Conservation (phyloP, 64 coral and sea anemone genomes). For the Acropora tenuis region DNA sequence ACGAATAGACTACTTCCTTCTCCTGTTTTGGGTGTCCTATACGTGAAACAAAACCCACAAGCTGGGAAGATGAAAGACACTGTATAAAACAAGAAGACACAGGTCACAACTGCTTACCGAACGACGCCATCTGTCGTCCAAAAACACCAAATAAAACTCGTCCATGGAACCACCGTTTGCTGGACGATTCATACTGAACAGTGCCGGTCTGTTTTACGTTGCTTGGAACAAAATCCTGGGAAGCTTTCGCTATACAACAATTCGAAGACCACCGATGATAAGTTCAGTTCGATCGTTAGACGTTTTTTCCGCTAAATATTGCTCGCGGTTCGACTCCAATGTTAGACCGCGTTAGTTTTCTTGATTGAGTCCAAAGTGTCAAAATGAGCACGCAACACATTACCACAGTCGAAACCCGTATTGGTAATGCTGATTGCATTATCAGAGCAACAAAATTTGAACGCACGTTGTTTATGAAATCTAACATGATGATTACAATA, state of each 20-base stretch:
- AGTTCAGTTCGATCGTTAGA: neutral
- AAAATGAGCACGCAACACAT: neutral
- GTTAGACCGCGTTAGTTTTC: constrained; percentile 12
- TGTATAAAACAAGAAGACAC: neutral
- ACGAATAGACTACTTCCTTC: neutral
- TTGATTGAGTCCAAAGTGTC: constrained; percentile 8
- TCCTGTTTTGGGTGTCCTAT: neutral
- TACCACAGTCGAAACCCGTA: neutral
- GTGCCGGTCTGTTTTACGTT: no score
- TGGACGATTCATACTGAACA: constrained; percentile 1
- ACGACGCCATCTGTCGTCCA: constrained; percentile 15
- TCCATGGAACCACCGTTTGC: constrained; percentile 27
- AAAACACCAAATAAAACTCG: constrained; percentile 33
- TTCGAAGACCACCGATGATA: neutral
- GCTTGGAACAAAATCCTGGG: neutral
- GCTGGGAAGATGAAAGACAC: neutral
- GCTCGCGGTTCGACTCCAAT: neutral
- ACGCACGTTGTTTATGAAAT: constrained; percentile 9
- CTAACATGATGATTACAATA: neutral
- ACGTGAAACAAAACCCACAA: neutral
- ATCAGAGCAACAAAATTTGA: neutral
- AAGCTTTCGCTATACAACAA: neutral
- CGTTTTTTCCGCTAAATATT: neutral
- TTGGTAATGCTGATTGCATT: constrained; percentile 8
- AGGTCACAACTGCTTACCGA: neutral